Conservation (phyloP, 2,797 vertebrate genomes). For the Podargus strigoides region DNA sequence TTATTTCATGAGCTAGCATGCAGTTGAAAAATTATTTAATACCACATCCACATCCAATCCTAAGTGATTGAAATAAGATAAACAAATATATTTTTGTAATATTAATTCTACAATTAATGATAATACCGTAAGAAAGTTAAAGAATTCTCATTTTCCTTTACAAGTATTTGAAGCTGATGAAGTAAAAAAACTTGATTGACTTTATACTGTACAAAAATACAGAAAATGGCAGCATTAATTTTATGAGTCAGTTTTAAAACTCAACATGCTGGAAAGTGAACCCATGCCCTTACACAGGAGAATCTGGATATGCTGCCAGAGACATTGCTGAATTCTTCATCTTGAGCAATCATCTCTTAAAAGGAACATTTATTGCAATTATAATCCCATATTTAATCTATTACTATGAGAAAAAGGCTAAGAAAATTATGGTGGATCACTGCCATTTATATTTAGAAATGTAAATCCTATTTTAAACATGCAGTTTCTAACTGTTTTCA, state of each 20-base stretch:
- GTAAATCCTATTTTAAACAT: neutral
- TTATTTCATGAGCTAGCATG: neutral
- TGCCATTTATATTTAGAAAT: neutral
- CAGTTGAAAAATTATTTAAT: neutral
- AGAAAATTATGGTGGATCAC: neutral
- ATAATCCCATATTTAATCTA: neutral
- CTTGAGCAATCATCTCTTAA: neutral
- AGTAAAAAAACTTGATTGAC: neutral
- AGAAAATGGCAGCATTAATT: neutral
- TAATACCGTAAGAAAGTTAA: neutral
- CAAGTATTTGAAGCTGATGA: neutral
- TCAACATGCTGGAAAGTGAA: neutral
- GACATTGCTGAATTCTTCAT: neutral
- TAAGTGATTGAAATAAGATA: neutral
- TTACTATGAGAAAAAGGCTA: neutral
- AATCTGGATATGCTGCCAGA: neutral
- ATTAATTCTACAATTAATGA: neutral
- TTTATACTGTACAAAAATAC: neutral
- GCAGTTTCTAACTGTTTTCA: neutral
- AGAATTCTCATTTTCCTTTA: neutral
- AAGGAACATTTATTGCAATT: neutral
- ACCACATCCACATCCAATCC: neutral
- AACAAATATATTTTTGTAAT: neutral
- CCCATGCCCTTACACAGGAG: neutral
- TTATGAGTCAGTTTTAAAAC: neutral